Evolutionary conservation across 1,140 invertebrate genomes (phyloP).

Genomic region (Drosophila watanabei): DNA sequence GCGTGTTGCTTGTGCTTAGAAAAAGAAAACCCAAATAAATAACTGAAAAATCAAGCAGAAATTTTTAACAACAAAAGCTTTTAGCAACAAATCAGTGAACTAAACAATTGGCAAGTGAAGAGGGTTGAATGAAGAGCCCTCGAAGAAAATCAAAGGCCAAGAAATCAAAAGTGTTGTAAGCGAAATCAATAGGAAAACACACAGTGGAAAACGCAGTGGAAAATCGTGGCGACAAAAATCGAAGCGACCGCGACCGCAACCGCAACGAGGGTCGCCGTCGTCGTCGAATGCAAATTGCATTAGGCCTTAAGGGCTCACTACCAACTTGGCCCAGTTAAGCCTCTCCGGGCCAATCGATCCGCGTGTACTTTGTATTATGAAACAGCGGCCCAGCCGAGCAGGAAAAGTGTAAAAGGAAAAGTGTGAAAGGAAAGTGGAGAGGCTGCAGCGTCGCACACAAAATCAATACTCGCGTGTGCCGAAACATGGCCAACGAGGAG

Average conservation of each 20-base stretch:
- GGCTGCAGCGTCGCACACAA: slow-evolving; percentile 44
- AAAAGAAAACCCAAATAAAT: slow-evolving; percentile 37
- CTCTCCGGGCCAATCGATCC: slow-evolving; percentile 44
- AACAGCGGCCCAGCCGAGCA: slow-evolving; percentile 31
- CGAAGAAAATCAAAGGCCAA: slow-evolving; percentile 11
- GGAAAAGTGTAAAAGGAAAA: slow-evolving; percentile 35
- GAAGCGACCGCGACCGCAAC: slow-evolving; percentile 19
- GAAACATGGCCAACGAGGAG: slow-evolving; percentile 19
- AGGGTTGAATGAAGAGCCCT: not conserved
- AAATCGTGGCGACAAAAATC: slow-evolving; percentile 16
- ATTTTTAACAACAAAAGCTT: too few relatives aligned
- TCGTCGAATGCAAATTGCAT: slow-evolving; percentile 63
- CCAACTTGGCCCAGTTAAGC: slow-evolving; percentile 34
- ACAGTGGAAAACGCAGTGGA: too few relatives aligned
- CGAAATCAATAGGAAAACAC: slow-evolving; percentile 50
- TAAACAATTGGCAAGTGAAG: slow-evolving; percentile 12
- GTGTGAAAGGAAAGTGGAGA: slow-evolving; percentile 26
- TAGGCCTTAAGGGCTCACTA: slow-evolving; percentile 23
- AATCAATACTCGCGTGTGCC: slow-evolving; percentile 58
- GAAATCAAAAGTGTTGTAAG: slow-evolving; percentile 25
- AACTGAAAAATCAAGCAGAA: slow-evolving; percentile 27
- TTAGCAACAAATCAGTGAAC: slow-evolving; percentile 21
- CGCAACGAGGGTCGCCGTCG: slow-evolving; percentile 35
- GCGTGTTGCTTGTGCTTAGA: slow-evolving; percentile 61
- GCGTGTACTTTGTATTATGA: slow-evolving; percentile 39